phyloP scores from a whole-genome alignment of 1,140 invertebrate species.

The Cyclargus thomasi region DNA sequence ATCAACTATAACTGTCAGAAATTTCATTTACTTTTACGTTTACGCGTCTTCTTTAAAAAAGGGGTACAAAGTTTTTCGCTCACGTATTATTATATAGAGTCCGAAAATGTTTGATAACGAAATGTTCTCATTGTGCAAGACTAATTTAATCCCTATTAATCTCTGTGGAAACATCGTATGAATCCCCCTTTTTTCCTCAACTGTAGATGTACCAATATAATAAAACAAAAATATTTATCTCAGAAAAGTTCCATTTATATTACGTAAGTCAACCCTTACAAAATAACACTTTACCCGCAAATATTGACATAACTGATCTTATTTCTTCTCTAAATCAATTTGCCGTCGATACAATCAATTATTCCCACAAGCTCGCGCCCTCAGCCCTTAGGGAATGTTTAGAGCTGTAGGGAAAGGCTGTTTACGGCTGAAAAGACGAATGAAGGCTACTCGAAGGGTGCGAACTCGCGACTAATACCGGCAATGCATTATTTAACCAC shows the following conservation, averaged over 20 bases:
- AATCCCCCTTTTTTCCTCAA: too few relatives aligned
- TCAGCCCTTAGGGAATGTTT: not conserved
- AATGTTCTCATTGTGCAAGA: too few relatives aligned
- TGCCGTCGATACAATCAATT: slow-evolving; percentile 4
- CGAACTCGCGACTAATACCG: not conserved
- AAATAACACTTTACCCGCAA: not conserved
- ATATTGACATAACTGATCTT: not conserved
- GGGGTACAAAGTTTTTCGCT: too few relatives aligned
- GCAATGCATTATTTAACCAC: slow-evolving; percentile 4
- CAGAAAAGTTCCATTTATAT: not conserved
- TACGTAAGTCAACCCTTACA: not conserved
- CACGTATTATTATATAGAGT: too few relatives aligned
- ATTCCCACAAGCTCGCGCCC: not conserved
- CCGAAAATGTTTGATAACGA: too few relatives aligned
- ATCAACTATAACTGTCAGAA: too few relatives aligned
- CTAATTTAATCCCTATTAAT: too few relatives aligned
- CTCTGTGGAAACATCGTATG: too few relatives aligned
- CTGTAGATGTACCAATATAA: too few relatives aligned
- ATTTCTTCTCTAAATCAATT: slow-evolving; percentile 16
- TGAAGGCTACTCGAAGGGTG: slow-evolving; percentile 11
- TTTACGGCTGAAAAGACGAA: slow-evolving; percentile 3
- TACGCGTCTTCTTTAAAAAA: too few relatives aligned
- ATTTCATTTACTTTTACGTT: too few relatives aligned
- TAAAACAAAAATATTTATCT: not conserved
- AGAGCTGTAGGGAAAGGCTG: not conserved